These are phyloP conservation scores for Hozukius guyotensis DNA, from an alignment of 2,797 vertebrate species.

Conservation along the genomic window DNA sequence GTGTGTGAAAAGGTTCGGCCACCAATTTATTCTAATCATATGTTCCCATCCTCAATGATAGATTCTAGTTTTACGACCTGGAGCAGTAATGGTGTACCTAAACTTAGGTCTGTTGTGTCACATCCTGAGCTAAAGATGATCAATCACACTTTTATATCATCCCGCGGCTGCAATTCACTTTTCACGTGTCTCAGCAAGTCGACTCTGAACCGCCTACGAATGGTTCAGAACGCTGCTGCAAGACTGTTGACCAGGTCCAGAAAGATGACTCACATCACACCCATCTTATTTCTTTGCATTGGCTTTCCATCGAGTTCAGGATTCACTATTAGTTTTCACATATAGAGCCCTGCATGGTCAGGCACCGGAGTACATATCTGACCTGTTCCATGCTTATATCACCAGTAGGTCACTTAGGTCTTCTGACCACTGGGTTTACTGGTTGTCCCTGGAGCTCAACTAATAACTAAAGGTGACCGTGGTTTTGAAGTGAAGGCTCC, in stretches of 20 bases:
- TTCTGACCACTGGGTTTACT: not conserved
- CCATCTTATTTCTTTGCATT: too few species aligned
- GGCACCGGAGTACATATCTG: too few species aligned
- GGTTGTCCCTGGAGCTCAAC: too few species aligned
- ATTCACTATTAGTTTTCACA: not conserved
- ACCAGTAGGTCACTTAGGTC: not conserved
- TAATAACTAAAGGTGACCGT: too few species aligned
- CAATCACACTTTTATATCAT: not conserved
- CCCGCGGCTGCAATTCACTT: rapidly evolving
- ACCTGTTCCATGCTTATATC: not conserved
- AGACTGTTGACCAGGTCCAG: too few species aligned
- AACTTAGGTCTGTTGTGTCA: not conserved
- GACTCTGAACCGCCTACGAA: too few species aligned
- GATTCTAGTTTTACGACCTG: not conserved
- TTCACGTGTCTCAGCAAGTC: too few species aligned
- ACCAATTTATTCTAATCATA: not conserved
- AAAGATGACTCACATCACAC: too few species aligned
- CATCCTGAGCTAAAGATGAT: not conserved
- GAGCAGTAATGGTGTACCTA: not conserved
- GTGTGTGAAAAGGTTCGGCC: not conserved
- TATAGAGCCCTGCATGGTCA: not conserved
- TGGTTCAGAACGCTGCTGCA: too few species aligned
- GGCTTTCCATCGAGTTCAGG: not conserved
- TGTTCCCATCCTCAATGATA: not conserved
- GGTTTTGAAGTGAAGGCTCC: not conserved